A percentile compares a stretch with the other conserved stretches of the same genome.
Evolutionary conservation across 2,888 invertebrate genomes (phyloP).

Genomic region (Philaethria dido): DNA sequence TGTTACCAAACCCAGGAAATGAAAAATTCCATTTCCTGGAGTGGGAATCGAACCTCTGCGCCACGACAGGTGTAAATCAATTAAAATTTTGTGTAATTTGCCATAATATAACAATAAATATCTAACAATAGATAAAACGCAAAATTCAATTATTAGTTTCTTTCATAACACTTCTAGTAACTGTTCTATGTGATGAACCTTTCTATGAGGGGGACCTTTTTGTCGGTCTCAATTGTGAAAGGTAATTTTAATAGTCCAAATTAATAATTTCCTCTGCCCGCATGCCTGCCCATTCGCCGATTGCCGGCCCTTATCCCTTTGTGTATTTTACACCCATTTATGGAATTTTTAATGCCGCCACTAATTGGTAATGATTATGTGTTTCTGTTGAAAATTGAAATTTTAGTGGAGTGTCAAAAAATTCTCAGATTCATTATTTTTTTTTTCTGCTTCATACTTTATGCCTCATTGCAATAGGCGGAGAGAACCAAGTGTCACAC

Average conservation of each 20-base stretch:
- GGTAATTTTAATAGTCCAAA: conserved; percentile 59
- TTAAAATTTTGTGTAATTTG: too few relatives aligned
- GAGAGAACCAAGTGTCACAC: too few relatives aligned
- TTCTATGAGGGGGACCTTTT: conserved; percentile 50
- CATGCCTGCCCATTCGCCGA: conserved; percentile 49
- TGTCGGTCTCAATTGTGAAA: conserved; percentile 52
- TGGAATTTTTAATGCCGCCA: conserved; percentile 48
- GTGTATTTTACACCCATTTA: conserved; percentile 53
- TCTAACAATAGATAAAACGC: background rate
- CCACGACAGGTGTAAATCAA: too few relatives aligned
- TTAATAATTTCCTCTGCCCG: conserved; percentile 58
- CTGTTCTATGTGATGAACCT: conserved; percentile 33
- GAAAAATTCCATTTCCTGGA: too few relatives aligned
- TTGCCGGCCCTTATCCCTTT: conserved; percentile 48
- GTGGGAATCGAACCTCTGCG: too few relatives aligned
- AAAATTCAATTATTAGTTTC: background rate
- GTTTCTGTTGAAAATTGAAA: background rate
- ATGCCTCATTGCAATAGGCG: too few relatives aligned
- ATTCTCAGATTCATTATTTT: too few relatives aligned
- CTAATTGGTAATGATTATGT: conserved; percentile 36
- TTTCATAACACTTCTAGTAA: conserved; percentile 21
- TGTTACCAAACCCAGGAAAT: too few relatives aligned
- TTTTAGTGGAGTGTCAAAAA: conserved; percentile 1
- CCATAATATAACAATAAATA: too few relatives aligned
- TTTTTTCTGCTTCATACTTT: too few relatives aligned